Evolutionary conservation across 2,113 vertebrate species (phyloP).

Genomic region (Sylvia atricapilla): DNA sequence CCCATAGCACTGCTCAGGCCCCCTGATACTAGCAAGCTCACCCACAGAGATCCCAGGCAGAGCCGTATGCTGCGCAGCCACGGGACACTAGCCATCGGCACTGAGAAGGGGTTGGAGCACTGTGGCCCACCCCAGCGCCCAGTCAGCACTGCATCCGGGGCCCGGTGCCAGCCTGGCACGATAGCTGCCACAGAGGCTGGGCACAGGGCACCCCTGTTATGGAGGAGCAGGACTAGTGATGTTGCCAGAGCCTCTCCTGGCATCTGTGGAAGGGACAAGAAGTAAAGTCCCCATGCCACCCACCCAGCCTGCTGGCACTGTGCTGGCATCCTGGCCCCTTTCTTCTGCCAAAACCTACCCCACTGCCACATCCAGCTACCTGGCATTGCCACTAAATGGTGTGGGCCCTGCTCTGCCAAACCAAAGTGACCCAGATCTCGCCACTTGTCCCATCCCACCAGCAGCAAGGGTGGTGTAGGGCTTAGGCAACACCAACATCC

Average conservation of each 20-base stretch:
- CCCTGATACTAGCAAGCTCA: neutral
- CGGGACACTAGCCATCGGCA: neutral
- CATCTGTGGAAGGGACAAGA: neutral
- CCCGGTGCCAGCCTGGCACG: neutral
- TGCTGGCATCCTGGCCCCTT: neutral
- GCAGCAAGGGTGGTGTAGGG: neutral
- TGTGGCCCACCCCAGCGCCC: neutral
- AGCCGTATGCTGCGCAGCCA: accelerated
- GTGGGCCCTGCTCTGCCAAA: neutral
- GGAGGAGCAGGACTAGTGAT: accelerated
- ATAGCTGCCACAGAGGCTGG: neutral
- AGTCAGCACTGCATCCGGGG: neutral
- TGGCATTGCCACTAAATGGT: neutral
- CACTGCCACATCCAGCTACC: neutral
- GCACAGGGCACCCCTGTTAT: neutral
- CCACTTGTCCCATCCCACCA: neutral
- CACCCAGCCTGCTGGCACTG: neutral
- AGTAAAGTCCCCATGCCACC: accelerated
- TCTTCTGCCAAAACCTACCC: neutral
- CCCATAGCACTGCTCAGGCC: neutral
- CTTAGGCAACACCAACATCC: neutral
- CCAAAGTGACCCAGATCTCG: neutral
- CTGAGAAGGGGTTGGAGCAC: accelerated
- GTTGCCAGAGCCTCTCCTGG: neutral
- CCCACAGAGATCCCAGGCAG: neutral